Evolutionary conservation across 2,113 vertebrate species (phyloP), one percentile per base, ranked within the genome.

Genomic region (Ochotona princeps): DNA sequence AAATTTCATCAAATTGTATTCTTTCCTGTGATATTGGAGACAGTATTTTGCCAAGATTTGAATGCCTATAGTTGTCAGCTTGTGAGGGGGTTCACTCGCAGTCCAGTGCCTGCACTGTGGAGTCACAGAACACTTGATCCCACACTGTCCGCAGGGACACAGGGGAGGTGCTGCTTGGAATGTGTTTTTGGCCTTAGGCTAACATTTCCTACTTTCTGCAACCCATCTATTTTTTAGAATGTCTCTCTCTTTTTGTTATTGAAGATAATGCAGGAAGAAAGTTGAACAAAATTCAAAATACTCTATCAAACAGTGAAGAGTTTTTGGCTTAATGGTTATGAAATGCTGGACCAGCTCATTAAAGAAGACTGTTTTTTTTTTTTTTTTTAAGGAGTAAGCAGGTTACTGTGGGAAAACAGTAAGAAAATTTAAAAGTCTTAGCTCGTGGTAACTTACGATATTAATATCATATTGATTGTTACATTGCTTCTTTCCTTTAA

Each of bases 401-500:
- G 47, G 47, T 67, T 54, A 57, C 2, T 90, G 32, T 47, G 61
- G 75, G 30, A 63, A 91, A 92, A 76, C 0, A 70, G 70, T 73
- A 72, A 90, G 63, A 89, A 92, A 7, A 66, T 75, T 17, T 76
- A 67, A 82, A 89, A 28, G 25, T 65, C 8, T 57, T 92, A 83
- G 38, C 7, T 87, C 44, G 82, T 3, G 94, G 35, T 66, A 90
- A 90, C 21, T 94, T 75, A 49, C 6, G 25, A 72, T 47, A 76
- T 78, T 57, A 87, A 65, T 49, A 90, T 17, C 15, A 75, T 90
- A 88, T 54, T 81, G 51, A 91, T 28, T n/a, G 49, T 13, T 66
- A 96, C 7, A 14, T 85, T 82, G 93, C 83, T 94, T 83, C 35
- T 73, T 80, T 72, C 60, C 44, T 87, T 94, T 90, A 38, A 94